A percentile compares a stretch with the other conserved stretches of the same genome.
Conservation (phyloP, 2,888 invertebrate species). For the Sesamia inferens region DNA sequence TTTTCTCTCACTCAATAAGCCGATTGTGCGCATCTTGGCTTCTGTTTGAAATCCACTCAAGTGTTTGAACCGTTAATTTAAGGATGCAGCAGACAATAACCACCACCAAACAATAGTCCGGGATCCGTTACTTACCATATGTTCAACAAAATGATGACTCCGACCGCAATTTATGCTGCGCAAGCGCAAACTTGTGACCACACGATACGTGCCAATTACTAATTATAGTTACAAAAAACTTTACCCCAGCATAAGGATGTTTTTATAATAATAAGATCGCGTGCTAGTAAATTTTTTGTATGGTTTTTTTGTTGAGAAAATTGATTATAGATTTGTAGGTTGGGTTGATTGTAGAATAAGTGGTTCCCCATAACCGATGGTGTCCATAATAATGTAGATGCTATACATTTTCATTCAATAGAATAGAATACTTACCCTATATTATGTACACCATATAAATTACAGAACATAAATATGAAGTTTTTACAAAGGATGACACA, state of each 20-base stretch:
- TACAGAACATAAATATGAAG: too few species aligned
- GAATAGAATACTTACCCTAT: too few species aligned
- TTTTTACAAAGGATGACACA: background rate
- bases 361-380: background rate
- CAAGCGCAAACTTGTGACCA: conserved; percentile 69
- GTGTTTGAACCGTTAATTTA: conserved; percentile 1
- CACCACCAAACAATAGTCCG: conserved; percentile 27
- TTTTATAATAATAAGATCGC: conserved; percentile 63
- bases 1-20: too few species aligned
- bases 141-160: conserved; percentile 48
- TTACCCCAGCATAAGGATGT: conserved; percentile 61
- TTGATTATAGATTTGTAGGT: conserved; percentile 48
- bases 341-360: conserved; percentile 12
- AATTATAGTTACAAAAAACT: conserved; percentile 78
- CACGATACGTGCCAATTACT: conserved; percentile 84
- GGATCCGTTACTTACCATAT: conserved; percentile 60
- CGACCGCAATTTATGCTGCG: conserved; percentile 65
- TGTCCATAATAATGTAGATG: background rate
- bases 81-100: conserved; percentile 25
- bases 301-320: conserved; percentile 16
- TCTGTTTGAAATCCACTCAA: background rate
- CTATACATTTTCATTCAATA: background rate
- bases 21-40: too few species aligned
- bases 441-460: too few species aligned
- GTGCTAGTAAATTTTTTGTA: conserved; percentile 47